Evolutionary conservation across 2,797 vertebrate genomes (phyloP).

Genomic region (Takifugu ocellatus): DNA sequence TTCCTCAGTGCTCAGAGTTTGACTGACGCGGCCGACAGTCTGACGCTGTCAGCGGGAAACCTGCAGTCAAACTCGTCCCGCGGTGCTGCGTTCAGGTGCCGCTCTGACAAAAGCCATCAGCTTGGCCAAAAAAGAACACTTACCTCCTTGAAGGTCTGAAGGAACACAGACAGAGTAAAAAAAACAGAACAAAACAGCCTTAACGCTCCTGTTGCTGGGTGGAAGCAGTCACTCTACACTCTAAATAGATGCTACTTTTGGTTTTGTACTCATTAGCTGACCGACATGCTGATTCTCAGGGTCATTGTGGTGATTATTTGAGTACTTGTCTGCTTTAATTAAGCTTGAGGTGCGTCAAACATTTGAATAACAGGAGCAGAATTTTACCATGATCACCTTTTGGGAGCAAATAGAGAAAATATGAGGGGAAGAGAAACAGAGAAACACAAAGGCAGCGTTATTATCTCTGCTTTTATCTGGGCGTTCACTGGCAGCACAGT

Average conservation of each 20-base stretch:
- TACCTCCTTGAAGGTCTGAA: constrained; percentile 69
- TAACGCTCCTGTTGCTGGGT: constrained; percentile 12
- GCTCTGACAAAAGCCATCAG: constrained; percentile 9
- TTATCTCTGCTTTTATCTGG: constrained; percentile 20
- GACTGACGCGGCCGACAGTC: constrained; percentile 45
- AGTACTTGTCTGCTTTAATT: constrained; percentile 7
- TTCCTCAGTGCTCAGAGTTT: constrained; percentile 54
- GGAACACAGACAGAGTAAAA: constrained; percentile 19
- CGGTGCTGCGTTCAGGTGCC: constrained; percentile 49
- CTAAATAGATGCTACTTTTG: background rate
- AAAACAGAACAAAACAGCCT: constrained; percentile 31
- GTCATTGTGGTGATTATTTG: constrained; percentile 9
- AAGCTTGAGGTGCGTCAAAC: constrained; percentile 18
- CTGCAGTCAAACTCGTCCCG: constrained; percentile 55
- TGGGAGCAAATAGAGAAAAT: constrained; percentile 46
- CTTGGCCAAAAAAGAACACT: constrained; percentile 52
- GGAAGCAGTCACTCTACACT: constrained; percentile 11
- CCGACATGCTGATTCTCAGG: constrained; percentile 29
- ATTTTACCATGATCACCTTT: constrained; percentile 72
- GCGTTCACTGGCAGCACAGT: background rate
- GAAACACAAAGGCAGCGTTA: constrained; percentile 34
- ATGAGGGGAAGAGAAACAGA: constrained; percentile 30
- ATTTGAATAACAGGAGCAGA: constrained; percentile 23
- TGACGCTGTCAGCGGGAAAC: constrained; percentile 22
- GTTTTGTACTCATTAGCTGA: constrained; percentile 20